phyloP scores from a whole-genome alignment of 2,797 vertebrate genomes.

The Pipistrellus pygmaeus region DNA sequence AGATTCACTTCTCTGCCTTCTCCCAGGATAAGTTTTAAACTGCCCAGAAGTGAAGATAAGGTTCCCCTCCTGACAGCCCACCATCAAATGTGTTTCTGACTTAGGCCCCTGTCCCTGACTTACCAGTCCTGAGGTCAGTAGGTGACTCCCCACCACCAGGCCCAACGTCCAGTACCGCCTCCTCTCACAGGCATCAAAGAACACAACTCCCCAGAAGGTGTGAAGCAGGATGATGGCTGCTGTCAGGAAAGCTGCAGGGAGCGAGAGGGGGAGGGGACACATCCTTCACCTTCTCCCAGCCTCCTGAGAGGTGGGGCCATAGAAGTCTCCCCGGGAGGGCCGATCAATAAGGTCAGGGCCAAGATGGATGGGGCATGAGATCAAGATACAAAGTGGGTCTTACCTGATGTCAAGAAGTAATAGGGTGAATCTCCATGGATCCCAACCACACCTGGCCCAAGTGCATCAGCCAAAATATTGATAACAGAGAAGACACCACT shows the following conservation, averaged over 20 bases:
- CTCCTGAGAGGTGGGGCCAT: constrained; percentile 53
- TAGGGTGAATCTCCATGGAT: constrained; percentile 90
- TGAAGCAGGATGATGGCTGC: constrained; percentile 89
- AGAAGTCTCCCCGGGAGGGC: constrained; percentile 46
- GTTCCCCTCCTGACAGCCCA: neutral
- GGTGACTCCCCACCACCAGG: constrained; percentile 87
- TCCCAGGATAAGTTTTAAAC: neutral
- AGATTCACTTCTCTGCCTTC: constrained; percentile 35
- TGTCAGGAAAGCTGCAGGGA: constrained; percentile 87
- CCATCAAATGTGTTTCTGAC: neutral
- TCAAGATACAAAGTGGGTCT: neutral
- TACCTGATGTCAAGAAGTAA: constrained; percentile 91
- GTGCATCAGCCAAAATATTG: constrained; percentile 88
- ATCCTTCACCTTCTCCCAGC: constrained; percentile 54
- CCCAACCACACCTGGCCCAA: constrained; percentile 89
- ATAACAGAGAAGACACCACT: constrained; percentile 89
- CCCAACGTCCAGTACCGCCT: constrained; percentile 83
- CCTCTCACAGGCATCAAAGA: constrained; percentile 89
- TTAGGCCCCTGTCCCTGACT: constrained; percentile 70
- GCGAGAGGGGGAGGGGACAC: constrained; percentile 48
- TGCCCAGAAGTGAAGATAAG: neutral
- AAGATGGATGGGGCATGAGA: neutral
- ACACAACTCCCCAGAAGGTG: constrained; percentile 89
- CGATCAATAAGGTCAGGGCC: neutral
- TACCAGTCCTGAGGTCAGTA: constrained; percentile 88